Evolutionary conservation across 1,140 invertebrate genomes (phyloP).

Genomic region (Aphelinus atriplicis): DNA sequence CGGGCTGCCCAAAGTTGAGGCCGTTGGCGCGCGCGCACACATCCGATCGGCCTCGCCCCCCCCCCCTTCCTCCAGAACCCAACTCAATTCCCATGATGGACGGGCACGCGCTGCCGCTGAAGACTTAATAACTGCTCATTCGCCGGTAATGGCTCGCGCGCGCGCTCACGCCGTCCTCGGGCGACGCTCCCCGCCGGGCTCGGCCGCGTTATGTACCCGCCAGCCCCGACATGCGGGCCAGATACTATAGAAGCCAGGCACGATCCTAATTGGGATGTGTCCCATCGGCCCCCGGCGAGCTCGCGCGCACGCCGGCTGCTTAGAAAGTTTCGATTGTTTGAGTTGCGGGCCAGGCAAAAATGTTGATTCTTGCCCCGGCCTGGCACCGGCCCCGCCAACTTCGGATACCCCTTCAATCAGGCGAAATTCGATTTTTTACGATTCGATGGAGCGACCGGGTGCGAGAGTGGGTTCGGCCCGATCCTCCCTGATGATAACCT

Average conservation of each 20-base stretch:
- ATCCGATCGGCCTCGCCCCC: conserved; percentile 1
- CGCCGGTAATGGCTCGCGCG: conserved; percentile 14
- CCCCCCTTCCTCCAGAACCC: background rate
- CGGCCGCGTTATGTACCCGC: background rate
- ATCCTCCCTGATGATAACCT: too few relatives aligned
- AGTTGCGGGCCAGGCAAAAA: background rate
- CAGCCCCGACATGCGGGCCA: background rate
- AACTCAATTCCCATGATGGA: conserved; percentile 41
- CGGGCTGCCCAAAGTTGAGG: background rate
- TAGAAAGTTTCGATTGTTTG: conserved; percentile 2
- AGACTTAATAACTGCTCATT: conserved; percentile 40
- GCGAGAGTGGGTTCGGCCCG: too few relatives aligned
- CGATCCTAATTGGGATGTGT: conserved; percentile 14
- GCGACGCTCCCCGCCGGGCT: background rate
- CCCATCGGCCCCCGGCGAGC: background rate
- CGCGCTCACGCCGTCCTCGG: conserved; percentile 1
- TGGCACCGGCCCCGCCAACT: too few relatives aligned
- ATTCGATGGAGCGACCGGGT: too few relatives aligned
- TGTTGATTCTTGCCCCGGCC: too few relatives aligned
- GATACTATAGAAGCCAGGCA: background rate
- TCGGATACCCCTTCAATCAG: too few relatives aligned
- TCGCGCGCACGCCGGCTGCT: background rate
- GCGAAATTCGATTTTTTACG: too few relatives aligned
- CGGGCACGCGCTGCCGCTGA: conserved; percentile 34
- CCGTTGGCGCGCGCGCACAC: background rate